Percentiles rank a stretch among this genome's conserved stretches.
Conservation (phyloP, 2,888 invertebrate genomes). For the Tipula unca region DNA sequence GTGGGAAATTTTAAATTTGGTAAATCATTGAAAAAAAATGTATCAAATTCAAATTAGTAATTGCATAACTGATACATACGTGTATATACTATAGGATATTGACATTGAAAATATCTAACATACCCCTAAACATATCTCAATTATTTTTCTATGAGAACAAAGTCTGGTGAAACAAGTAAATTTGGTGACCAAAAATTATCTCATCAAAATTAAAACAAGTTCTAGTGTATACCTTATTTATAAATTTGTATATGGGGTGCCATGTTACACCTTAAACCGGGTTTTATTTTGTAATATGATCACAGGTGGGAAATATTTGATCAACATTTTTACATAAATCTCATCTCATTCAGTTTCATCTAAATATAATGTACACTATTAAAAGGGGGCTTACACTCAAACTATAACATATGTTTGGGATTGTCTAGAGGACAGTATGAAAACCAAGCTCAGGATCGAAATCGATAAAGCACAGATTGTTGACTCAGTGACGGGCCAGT, state of each 20-base stretch:
- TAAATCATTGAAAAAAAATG: not conserved
- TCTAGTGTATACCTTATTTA: not conserved
- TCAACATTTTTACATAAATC: not conserved
- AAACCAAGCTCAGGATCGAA: no score
- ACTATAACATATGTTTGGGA: no score
- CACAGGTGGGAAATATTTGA: not conserved
- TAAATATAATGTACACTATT: no score
- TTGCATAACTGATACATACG: not conserved
- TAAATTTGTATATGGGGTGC: not conserved
- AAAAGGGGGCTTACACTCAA: no score
- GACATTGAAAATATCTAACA: not conserved
- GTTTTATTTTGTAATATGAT: not conserved
- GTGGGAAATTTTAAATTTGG: not conserved
- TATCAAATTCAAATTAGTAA: not conserved
- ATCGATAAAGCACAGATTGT: no score
- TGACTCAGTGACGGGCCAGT: no score
- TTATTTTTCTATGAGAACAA: not conserved
- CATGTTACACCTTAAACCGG: not conserved
- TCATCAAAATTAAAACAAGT: not conserved
- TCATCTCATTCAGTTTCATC: no score
- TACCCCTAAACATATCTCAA: not conserved
- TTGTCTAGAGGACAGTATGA: no score
- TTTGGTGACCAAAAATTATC: not conserved
- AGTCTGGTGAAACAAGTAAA: not conserved
- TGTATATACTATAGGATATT: not conserved